Evolutionary conservation across 1,140 invertebrate genomes (phyloP), one percentile per base, ranked within the genome.

Genomic region (Lordiphosa mommai): DNA sequence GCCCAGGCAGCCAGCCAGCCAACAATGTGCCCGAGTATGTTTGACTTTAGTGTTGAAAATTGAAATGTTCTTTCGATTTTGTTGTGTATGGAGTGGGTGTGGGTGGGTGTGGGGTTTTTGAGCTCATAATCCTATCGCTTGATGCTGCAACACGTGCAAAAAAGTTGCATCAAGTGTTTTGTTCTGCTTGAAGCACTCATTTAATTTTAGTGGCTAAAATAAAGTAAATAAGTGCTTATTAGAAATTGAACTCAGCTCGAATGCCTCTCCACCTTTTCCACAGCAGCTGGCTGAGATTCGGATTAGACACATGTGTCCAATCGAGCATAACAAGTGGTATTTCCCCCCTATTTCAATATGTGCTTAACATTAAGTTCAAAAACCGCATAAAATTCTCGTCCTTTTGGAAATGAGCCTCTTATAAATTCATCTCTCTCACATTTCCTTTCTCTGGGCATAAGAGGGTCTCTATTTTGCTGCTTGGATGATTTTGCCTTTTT

Each of bases 91-190:
- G 29, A 23, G 16, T 10, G 23, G 7, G 23, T 27, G 16, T 10
- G 23, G 7, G 23, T 27, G 23, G 23, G 2, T 27, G n/a, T n/a
- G n/a, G 23, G 23, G 23, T 27, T 6, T 6, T 6, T 27, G 23
- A 27, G 23, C 23, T 59, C 66, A 84, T 82, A 82, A 82, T 84
- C 77, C 77, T 37, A 44, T 50, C 32, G 40, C 41, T 72, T 34
- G 44, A 76, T 76, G 76, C 57, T 64, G 33, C 50, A 71, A 68
- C 77, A 82, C 77, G 77, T 84, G 77, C 76, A 34, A 52, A 64
- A 17, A 43, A 43, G n/a, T 43, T 43, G 33, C 53, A 36, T 56
- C 58, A 72, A 30, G 32, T 38, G 20, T 30, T 38, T 63, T 55
- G 44, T 57, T 61, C 40, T 34, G 51, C 29, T 1, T 8, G 6